A percentile compares a stretch with the other conserved stretches of the same genome.
These are phyloP conservation scores for Poecilobothrus nobilitatus DNA, from an alignment of 2,888 invertebrate genomes.

Conservation along the genomic window DNA sequence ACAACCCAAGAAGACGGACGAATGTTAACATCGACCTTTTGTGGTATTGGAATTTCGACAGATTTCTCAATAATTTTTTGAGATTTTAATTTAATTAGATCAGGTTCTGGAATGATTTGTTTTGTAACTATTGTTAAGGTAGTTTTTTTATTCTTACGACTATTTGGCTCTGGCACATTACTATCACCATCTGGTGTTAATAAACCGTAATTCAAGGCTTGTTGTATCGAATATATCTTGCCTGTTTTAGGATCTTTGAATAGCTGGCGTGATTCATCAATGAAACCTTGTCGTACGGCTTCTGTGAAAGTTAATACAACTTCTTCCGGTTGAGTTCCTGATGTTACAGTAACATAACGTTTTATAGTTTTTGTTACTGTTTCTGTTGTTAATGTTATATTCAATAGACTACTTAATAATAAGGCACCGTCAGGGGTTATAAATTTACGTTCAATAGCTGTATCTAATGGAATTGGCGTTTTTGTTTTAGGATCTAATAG, in stretches of 20 bases:
- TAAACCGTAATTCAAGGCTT: constrained; percentile 67
- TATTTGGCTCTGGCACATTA: constrained; percentile 47
- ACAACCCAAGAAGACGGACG: constrained; percentile 13
- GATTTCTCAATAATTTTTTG: constrained; percentile 37
- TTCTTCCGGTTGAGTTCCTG: constrained; percentile 51
- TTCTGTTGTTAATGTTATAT: constrained; percentile 79
- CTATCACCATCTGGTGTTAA: constrained; percentile 52
- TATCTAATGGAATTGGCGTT: constrained; percentile 68
- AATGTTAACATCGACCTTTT: constrained; percentile 20
- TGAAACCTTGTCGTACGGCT: constrained; percentile 66
- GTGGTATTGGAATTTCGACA: constrained; percentile 38
- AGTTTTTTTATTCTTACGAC: constrained; percentile 43
- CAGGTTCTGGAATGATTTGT: constrained; percentile 40
- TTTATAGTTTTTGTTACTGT: constrained; percentile 79
- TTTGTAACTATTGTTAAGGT: constrained; percentile 54
- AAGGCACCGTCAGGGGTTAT: constrained; percentile 84
- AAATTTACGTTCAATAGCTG: constrained; percentile 75
- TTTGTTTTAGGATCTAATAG: constrained; percentile 66
- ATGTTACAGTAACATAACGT: constrained; percentile 68
- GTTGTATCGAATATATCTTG: constrained; percentile 62
- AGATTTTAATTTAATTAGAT: constrained; percentile 36
- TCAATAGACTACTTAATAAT: constrained; percentile 71
- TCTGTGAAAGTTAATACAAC: constrained; percentile 66
- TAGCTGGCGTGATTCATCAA: constrained; percentile 68
- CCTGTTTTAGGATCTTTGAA: constrained; percentile 70